Conservation (phyloP, 2,797 vertebrate species). For the Sibirionetta formosa region DNA sequence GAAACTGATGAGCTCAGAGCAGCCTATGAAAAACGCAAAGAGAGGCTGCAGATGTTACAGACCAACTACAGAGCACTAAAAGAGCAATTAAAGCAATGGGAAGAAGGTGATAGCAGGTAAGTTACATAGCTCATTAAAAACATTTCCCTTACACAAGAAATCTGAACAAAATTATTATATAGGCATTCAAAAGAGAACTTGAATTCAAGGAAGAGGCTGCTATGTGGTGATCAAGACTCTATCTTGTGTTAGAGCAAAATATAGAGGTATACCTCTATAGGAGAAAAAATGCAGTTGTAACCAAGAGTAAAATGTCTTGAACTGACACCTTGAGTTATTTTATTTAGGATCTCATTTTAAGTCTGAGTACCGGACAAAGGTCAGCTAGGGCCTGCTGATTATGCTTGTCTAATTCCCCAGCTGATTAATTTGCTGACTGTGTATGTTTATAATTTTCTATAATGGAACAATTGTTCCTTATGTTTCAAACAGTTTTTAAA, state of each 20-base stretch:
- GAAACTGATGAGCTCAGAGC: slow-evolving; percentile 91
- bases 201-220: slow-evolving; percentile 41
- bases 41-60: slow-evolving; percentile 91
- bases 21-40: slow-evolving; percentile 87
- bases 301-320: neutral
- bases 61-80: slow-evolving; percentile 90
- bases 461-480: slow-evolving; percentile 8
- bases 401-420: slow-evolving; percentile 25
- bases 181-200: slow-evolving; percentile 66
- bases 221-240: slow-evolving; percentile 32
- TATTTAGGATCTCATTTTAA: slow-evolving; percentile 1
- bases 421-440: slow-evolving; percentile 7
- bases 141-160: slow-evolving; percentile 71
- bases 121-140: slow-evolving; percentile 81
- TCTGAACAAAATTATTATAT: slow-evolving; percentile 41
- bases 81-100: slow-evolving; percentile 90
- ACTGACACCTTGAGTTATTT: neutral
- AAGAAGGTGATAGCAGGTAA: slow-evolving; percentile 87
- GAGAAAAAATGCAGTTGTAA: slow-evolving; percentile 25
- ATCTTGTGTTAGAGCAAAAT: slow-evolving; percentile 29
- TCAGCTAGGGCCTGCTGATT: neutral
- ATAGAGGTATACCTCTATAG: neutral
- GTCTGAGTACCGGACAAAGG: neutral
- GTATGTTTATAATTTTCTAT: neutral
- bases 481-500: neutral